Evolutionary conservation across 2,797 vertebrate genomes (phyloP), one percentile per base, ranked within the genome.

Genomic region (Sciurus carolinensis): DNA sequence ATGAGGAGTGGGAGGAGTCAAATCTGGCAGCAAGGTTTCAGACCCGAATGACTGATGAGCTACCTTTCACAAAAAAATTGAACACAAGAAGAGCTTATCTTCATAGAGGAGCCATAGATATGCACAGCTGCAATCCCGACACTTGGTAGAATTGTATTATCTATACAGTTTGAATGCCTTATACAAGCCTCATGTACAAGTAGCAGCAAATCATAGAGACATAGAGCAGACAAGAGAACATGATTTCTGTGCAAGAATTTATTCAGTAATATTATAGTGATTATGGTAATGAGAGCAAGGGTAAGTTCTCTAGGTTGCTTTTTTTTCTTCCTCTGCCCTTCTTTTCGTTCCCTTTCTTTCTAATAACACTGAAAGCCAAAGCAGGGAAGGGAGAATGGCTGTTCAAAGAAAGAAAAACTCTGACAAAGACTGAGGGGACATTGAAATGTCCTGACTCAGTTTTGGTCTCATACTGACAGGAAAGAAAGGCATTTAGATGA

Each of bases 191-290:
- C 95, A 89, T 69, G 96, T 92, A 52, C 64, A 96, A 97, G 84
- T 75, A 96, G 52, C 50, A 96, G 97, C 87, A 97, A 95, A 87
- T 96, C 92, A 84, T 59, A 94, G 92, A 97, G 71, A 94, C 96
- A 96, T 26, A 93, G 76, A 97, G 85, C 88, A 98, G 94, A 95
- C 93, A 96, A 97, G 92, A 97, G 64, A 97, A 96, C 92, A 93
- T 88, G 96, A 97, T 97, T 97, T 95, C 96, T 92, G 73, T 87
- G 79, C 92, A 95, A 95, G 77, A 96, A 95, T 90, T 96, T 96
- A 94, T 94, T 98, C 96, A 97, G 95, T 96, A 93, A 47, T 97
- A 88, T 87, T 94, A 81, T 62, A 47, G 91, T 98, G 96, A 97
- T 97, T 95, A 94, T 95, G 72, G 83, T 95, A 98, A 97, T 95